Conservation (phyloP, 2,113 vertebrate species). For the Mesembrinibis cayennensis region DNA sequence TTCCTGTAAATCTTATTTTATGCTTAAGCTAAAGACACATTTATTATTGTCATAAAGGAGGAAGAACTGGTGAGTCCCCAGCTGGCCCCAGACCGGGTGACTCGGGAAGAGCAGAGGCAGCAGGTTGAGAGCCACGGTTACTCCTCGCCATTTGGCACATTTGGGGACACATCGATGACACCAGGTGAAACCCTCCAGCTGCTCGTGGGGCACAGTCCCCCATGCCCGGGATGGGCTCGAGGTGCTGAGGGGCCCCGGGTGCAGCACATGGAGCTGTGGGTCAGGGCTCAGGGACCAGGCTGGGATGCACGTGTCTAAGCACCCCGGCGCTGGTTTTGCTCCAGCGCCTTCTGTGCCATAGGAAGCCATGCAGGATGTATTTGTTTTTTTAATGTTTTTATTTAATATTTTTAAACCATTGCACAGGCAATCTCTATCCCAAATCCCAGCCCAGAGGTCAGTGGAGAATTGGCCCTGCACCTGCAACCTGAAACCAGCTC, state of each 20-base stretch:
- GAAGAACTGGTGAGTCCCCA: background rate
- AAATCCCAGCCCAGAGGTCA: constrained; percentile 11
- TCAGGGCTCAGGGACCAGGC: background rate
- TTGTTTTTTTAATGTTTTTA: background rate
- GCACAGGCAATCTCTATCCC: background rate
- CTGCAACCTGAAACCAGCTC: constrained; percentile 43
- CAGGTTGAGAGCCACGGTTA: accelerated
- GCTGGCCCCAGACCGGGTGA: background rate
- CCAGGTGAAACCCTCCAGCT: background rate
- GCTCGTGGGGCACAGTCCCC: background rate
- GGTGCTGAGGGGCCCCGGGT: background rate
- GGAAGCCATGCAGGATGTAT: background rate
- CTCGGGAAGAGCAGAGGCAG: background rate
- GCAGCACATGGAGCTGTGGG: background rate
- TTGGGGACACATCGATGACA: background rate
- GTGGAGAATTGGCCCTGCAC: constrained; percentile 45
- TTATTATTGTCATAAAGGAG: background rate
- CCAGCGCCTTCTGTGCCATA: background rate
- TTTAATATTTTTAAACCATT: background rate
- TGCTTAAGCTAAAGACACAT: background rate
- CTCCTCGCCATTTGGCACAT: background rate
- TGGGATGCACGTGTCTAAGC: background rate
- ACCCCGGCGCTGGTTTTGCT: background rate
- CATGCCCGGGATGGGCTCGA: accelerated
- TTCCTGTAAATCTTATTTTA: constrained; percentile 28